phyloP scores from a whole-genome alignment of 2,113 vertebrate genomes.

The Bujurquina vittata region DNA sequence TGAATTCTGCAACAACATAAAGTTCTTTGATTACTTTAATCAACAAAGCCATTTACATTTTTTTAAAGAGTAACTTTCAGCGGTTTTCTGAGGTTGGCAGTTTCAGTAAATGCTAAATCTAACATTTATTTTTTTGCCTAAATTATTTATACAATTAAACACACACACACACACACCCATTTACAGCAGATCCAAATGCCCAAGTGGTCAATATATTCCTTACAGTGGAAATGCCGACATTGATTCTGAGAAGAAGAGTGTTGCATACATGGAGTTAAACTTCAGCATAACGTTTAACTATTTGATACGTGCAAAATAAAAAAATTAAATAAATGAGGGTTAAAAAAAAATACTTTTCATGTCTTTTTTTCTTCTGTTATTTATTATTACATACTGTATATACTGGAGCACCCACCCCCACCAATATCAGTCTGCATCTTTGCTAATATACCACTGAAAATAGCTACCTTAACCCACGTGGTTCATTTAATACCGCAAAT shows the following conservation, averaged over 20 bases:
- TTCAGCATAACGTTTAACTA: background rate
- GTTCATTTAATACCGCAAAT: constrained; percentile 19
- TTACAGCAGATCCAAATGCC: background rate
- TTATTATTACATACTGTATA: background rate
- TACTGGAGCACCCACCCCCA: too few species aligned
- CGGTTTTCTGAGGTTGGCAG: too few species aligned
- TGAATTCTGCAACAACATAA: background rate
- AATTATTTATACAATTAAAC: background rate
- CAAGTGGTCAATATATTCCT: background rate
- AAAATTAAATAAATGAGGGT: background rate
- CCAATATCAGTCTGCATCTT: background rate
- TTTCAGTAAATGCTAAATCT: too few species aligned
- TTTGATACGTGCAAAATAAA: background rate
- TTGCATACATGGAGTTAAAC: background rate
- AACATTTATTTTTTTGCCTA: background rate
- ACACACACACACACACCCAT: background rate
- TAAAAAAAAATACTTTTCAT: background rate
- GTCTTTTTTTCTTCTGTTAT: background rate
- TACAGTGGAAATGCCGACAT: background rate
- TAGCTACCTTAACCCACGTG: background rate
- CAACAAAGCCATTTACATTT: background rate
- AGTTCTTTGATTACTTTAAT: constrained; percentile 6
- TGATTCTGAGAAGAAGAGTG: background rate
- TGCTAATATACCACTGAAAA: background rate
- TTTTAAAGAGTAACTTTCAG: too few species aligned